Conservation (phyloP, 1,140 invertebrate genomes). For the Neoseiulus cucumeris region DNA sequence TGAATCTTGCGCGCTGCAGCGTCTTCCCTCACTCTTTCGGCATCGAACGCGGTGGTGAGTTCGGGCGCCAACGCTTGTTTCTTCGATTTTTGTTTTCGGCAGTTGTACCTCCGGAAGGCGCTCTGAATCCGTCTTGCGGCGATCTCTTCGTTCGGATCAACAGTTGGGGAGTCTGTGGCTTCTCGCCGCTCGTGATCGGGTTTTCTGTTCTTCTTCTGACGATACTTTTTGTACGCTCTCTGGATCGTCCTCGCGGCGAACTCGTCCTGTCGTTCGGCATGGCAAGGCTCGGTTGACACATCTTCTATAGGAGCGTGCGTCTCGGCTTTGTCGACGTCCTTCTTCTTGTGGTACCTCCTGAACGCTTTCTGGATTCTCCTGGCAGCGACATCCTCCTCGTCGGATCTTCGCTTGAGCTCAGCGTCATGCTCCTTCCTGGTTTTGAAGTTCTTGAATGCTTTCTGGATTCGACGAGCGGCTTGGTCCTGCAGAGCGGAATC, state of each 20-base stretch:
- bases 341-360: not conserved
- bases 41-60: not conserved
- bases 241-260: not conserved
- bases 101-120: not conserved
- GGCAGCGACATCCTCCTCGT: not conserved
- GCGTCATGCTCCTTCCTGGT: not conserved
- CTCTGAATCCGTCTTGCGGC: not conserved
- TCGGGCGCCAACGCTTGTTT: not conserved
- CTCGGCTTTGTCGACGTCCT: not conserved
- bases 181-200: not conserved
- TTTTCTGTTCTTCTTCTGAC: not conserved
- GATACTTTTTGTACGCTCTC: not conserved
- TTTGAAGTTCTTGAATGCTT: slow-evolving; percentile 3
- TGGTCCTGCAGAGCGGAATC: not conserved
- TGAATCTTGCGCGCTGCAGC: not conserved
- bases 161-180: not conserved
- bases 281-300: not conserved
- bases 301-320: too few relatives aligned
- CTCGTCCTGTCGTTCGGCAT: not conserved
- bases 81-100: not conserved
- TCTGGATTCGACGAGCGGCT: not conserved
- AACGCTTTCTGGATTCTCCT: not conserved
- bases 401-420: not conserved
- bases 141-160: not conserved
- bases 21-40: not conserved